Conservation (phyloP, 2,797 vertebrate genomes). For the Coregonus suidteri region DNA sequence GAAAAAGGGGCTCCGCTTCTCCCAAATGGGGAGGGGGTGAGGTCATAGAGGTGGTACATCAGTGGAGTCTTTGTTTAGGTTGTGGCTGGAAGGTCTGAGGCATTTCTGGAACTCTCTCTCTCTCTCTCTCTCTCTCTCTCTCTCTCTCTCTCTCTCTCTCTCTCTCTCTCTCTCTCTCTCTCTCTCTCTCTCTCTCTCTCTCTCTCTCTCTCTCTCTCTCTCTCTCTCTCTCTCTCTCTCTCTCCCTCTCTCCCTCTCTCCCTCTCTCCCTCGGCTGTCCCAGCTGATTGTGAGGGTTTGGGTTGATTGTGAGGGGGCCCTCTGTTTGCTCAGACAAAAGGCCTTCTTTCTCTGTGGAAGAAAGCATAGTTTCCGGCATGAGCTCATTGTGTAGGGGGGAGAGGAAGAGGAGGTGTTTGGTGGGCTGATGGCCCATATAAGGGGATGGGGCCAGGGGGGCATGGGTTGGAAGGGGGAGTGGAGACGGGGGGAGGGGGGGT, state of each 20-base stretch:
- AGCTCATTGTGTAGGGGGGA: conserved; percentile 69
- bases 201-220: conserved; percentile 44
- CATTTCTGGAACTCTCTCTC: conserved; percentile 62
- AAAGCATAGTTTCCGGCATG: conserved; percentile 76
- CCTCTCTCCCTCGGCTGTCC: conserved; percentile 52
- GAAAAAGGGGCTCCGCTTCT: conserved; percentile 66
- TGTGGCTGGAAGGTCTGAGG: conserved; percentile 60
- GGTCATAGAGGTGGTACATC: conserved; percentile 78
- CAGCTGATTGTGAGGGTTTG: conserved; percentile 71
- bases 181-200: conserved; percentile 30
- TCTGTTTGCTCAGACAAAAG: conserved; percentile 77
- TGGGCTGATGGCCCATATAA: conserved; percentile 26
- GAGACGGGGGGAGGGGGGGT: not conserved
- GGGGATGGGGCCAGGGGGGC: not conserved
- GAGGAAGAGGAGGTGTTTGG: no score
- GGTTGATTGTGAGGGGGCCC: conserved; percentile 71
- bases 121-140: conserved; percentile 34
- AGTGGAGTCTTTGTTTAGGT: conserved; percentile 76
- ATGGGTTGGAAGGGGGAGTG: not conserved
- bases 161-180: conserved; percentile 12
- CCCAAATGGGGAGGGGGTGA: conserved; percentile 49
- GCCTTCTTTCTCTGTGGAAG: conserved; percentile 67
- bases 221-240: conserved; percentile 22
- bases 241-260: conserved; percentile 26
- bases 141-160: conserved; percentile 26